A percentile compares a stretch with the other conserved stretches of the same genome.
phyloP scores from a whole-genome alignment of 2,797 vertebrate species.

The Macroramphosus scolopax region DNA sequence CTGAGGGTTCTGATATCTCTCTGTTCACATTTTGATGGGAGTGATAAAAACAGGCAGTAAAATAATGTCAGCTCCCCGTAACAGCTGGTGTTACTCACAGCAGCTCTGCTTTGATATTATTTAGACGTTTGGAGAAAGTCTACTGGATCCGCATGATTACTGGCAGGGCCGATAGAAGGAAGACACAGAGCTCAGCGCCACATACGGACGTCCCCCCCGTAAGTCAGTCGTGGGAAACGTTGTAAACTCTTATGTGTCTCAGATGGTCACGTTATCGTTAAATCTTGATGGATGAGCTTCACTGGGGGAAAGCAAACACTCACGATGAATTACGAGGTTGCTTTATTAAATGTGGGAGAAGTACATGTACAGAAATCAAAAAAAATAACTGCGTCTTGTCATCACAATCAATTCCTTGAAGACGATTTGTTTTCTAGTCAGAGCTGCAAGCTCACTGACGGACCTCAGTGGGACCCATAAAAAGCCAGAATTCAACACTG shows the following conservation, averaged over 20 bases:
- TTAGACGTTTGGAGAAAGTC: slow-evolving; percentile 40
- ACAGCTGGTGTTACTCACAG: slow-evolving; percentile 60
- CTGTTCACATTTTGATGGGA: slow-evolving; percentile 64
- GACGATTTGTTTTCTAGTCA: too few relatives aligned
- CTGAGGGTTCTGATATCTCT: slow-evolving; percentile 55
- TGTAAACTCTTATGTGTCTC: slow-evolving; percentile 23
- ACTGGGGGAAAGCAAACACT: slow-evolving; percentile 5
- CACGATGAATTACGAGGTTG: slow-evolving; percentile 6
- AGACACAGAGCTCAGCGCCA: slow-evolving; percentile 6
- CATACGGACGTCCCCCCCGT: slow-evolving; percentile 13
- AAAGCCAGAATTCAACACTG: not conserved
- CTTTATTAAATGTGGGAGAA: not conserved
- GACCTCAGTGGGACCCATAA: not conserved
- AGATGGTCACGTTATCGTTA: slow-evolving; percentile 30
- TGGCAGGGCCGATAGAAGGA: slow-evolving; percentile 33
- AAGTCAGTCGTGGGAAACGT: slow-evolving; percentile 18
- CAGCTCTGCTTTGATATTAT: slow-evolving; percentile 65
- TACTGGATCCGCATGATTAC: slow-evolving; percentile 24
- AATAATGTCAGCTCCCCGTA: slow-evolving; percentile 63
- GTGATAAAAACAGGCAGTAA: slow-evolving; percentile 70
- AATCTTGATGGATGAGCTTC: slow-evolving; percentile 25
- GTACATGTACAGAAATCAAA: not conserved
- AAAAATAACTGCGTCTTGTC: not conserved
- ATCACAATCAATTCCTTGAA: too few relatives aligned
- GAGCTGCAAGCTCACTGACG: not conserved